These are phyloP conservation scores for Xenops minutus DNA, from an alignment of 2,797 vertebrate species.

Conservation along the genomic window DNA sequence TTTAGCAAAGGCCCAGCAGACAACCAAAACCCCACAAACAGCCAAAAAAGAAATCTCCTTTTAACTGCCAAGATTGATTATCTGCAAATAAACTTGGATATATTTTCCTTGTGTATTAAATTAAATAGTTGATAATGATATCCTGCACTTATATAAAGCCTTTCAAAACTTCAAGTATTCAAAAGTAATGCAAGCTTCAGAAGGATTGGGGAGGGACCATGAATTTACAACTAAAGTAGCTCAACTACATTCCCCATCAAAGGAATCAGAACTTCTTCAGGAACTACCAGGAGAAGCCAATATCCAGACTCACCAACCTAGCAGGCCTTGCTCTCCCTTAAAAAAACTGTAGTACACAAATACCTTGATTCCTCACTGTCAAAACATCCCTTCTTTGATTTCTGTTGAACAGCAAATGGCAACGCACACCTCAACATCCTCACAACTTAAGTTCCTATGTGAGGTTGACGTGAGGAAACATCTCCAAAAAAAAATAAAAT, in stretches of 20 bases:
- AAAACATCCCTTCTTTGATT: background rate
- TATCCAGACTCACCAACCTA: background rate
- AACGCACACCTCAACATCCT: background rate
- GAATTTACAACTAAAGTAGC: background rate
- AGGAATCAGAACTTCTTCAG: background rate
- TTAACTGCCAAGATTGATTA: background rate
- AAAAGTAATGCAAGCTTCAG: background rate
- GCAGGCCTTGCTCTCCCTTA: background rate
- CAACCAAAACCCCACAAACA: background rate
- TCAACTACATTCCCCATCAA: background rate
- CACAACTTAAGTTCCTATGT: background rate
- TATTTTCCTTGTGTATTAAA: background rate
- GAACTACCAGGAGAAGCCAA: background rate
- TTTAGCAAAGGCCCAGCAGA: background rate
- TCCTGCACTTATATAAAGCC: background rate
- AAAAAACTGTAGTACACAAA: background rate
- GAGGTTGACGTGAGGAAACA: background rate
- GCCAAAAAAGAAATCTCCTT: background rate
- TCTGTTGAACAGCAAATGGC: rapidly evolving
- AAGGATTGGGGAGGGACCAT: background rate
- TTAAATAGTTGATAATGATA: background rate
- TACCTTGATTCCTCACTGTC: background rate
- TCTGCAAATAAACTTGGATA: background rate
- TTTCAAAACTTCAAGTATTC: background rate
- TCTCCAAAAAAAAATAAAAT: background rate